Percentiles rank a stretch among this genome's conserved stretches.
phyloP scores from a whole-genome alignment of 2,888 invertebrate genomes.

The Lepidonotus clava region DNA sequence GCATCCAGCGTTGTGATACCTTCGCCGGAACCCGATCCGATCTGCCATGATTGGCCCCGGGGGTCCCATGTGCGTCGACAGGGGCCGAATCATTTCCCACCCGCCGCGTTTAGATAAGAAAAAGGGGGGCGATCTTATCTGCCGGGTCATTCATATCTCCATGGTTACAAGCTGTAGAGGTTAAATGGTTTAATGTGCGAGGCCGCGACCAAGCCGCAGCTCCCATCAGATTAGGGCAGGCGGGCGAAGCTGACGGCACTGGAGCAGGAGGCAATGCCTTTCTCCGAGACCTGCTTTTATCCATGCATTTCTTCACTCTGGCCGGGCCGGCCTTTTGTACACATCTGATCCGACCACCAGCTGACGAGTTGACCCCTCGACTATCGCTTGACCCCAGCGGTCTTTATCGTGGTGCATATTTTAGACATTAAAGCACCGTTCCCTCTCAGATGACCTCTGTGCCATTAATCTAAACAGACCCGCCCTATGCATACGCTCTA shows the following conservation, averaged over 20 bases:
- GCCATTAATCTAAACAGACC: too few relatives aligned
- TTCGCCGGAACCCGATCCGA: background rate
- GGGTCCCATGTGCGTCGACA: conserved; percentile 23
- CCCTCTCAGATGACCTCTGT: too few relatives aligned
- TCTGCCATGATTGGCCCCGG: conserved; percentile 18
- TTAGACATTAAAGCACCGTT: conserved; percentile 1
- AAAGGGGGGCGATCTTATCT: conserved; percentile 23
- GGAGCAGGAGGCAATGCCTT: background rate
- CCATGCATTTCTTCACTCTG: background rate
- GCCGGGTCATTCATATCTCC: conserved; percentile 20
- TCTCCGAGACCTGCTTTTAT: too few relatives aligned
- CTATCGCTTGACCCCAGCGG: background rate
- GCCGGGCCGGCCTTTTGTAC: background rate
- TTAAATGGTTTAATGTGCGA: conserved; percentile 51
- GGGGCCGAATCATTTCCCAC: conserved; percentile 36
- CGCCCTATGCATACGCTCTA: too few relatives aligned
- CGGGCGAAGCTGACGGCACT: background rate
- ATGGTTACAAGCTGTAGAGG: conserved; percentile 49
- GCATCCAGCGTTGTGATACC: conserved; percentile 18
- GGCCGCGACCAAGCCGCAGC: background rate
- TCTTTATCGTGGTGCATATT: background rate
- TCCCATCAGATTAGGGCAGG: conserved; percentile 14
- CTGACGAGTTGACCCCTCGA: conserved; percentile 21
- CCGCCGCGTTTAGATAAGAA: conserved; percentile 45
- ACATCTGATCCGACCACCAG: conserved; percentile 21